Evolutionary conservation across 53 echinoderm and acorn worm species (phyloP).

Genomic region (Mesocentrotus franciscanus): DNA sequence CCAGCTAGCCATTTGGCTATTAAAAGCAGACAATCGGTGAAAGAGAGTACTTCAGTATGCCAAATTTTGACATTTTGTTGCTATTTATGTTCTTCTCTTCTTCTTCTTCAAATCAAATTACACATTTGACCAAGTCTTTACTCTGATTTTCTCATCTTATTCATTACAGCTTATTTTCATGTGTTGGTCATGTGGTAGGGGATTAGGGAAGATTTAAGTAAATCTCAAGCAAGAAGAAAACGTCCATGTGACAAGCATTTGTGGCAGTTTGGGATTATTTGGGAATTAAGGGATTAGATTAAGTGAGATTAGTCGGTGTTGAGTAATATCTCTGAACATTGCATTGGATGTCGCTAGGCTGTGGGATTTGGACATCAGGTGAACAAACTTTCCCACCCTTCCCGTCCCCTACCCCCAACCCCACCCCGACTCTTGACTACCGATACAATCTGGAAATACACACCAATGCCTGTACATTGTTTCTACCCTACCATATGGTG

Average conservation of each 20-base stretch:
- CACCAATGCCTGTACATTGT: background rate
- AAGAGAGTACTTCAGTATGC: background rate
- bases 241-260: constrained; percentile 23
- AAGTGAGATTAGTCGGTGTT: constrained; percentile 18
- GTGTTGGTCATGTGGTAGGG: constrained; percentile 32
- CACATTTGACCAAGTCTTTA: background rate
- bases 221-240: constrained; percentile 7
- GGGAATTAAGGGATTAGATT: constrained; percentile 50
- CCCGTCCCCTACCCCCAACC: background rate
- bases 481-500: background rate
- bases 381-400: constrained; percentile 37
- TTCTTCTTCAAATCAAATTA: background rate
- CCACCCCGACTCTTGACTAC: background rate
- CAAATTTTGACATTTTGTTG: background rate
- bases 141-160: background rate
- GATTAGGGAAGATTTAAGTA: background rate
- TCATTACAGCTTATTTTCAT: background rate
- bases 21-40: background rate
- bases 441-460: background rate
- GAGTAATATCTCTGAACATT: background rate
- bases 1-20: background rate
- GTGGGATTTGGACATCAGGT: background rate
- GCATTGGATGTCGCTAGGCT: background rate
- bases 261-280: background rate
- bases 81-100: background rate